These are phyloP conservation scores for Zaprionus gabonicus DNA, from an alignment of 1,140 invertebrate genomes.

Conservation along the genomic window DNA sequence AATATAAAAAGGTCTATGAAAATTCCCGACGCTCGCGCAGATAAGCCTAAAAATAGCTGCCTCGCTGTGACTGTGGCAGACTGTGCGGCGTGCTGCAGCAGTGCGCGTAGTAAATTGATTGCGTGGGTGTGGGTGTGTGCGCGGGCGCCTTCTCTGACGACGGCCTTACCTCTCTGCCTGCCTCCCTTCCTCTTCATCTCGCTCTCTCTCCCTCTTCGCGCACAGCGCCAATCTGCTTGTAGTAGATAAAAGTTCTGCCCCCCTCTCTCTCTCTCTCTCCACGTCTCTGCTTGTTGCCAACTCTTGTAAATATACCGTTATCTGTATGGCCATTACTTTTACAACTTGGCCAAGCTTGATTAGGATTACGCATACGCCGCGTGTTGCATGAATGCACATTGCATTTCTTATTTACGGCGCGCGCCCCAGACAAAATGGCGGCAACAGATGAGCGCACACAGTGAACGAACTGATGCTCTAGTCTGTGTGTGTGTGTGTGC, in stretches of 20 bases:
- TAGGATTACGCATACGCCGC: conserved; percentile 74
- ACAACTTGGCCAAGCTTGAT: conserved; percentile 34
- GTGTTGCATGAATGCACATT: conserved; percentile 63
- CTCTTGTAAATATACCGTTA: conserved; percentile 7
- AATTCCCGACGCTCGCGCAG: conserved; percentile 53
- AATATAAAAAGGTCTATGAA: conserved; percentile 69
- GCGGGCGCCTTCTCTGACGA: neutral
- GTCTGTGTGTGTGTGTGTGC: conserved; percentile 55
- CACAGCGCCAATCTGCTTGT: neutral
- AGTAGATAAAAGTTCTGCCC: neutral
- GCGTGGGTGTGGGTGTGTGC: conserved; percentile 9
- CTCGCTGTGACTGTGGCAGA: conserved; percentile 49
- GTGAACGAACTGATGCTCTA: neutral
- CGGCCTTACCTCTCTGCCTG: neutral
- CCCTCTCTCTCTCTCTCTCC: neutral
- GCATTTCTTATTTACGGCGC: conserved; percentile 61
- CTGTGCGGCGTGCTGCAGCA: conserved; percentile 63
- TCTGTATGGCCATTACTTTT: conserved; percentile 18
- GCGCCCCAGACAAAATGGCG: conserved; percentile 78
- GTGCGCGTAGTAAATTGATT: neutral
- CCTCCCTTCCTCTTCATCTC: neutral
- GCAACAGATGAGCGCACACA: conserved; percentile 40
- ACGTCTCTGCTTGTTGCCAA: neutral
- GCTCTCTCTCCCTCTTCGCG: neutral
- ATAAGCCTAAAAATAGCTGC: conserved; percentile 75